phyloP scores from a whole-genome alignment of 2,113 vertebrate genomes.

The Sigmodon hispidus region DNA sequence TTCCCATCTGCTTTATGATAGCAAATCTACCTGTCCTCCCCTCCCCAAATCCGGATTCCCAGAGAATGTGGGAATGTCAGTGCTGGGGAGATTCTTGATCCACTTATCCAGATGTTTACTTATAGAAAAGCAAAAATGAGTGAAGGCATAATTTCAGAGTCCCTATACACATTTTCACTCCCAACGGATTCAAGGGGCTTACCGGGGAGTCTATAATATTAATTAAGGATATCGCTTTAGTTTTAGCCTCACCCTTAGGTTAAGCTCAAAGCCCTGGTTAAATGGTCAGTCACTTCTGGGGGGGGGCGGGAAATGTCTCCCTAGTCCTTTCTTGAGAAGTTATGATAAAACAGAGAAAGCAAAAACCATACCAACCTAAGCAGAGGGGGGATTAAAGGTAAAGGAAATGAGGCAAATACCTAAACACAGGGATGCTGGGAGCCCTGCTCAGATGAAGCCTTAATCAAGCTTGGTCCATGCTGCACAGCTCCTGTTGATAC shows the following conservation, averaged over 20 bases:
- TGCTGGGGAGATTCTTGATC: background rate
- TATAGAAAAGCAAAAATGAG: background rate
- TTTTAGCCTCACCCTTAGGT: background rate
- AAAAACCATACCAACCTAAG: background rate
- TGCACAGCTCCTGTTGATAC: background rate
- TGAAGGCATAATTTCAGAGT: background rate
- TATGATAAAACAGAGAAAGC: background rate
- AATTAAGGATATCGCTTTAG: background rate
- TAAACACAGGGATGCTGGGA: background rate
- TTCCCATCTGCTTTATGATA: background rate
- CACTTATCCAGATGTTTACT: background rate
- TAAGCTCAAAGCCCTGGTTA: background rate
- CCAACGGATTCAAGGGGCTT: background rate
- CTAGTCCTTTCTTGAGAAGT: conserved; percentile 3
- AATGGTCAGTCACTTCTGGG: background rate
- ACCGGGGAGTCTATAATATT: background rate
- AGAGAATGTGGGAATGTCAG: background rate
- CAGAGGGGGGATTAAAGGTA: background rate
- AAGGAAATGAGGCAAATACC: background rate
- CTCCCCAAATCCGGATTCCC: background rate
- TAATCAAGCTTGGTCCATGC: background rate
- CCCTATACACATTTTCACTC: background rate
- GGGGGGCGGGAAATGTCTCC: background rate
- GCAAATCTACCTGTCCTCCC: background rate
- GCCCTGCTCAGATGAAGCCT: background rate